phyloP scores from a whole-genome alignment of 2,888 invertebrate genomes.

The Amorpha juglandis region DNA sequence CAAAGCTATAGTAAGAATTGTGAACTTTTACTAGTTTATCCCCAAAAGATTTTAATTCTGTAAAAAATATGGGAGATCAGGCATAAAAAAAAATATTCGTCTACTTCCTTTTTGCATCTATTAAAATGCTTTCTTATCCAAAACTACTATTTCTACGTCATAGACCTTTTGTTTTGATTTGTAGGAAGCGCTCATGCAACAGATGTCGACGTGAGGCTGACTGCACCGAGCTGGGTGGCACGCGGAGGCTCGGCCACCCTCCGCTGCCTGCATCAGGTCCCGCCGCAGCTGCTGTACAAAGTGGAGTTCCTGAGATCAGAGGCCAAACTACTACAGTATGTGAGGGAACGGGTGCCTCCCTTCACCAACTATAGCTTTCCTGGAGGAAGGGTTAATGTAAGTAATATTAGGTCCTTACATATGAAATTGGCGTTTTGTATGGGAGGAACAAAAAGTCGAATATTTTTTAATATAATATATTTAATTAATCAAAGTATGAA shows the following conservation, averaged over 20 bases:
- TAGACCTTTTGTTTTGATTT: neutral
- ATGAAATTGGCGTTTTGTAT: too few relatives aligned
- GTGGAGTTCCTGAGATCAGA: conserved; percentile 85
- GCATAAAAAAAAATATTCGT: too few relatives aligned
- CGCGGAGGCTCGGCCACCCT: conserved; percentile 89
- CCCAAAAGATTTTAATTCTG: too few relatives aligned
- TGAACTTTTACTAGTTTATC: too few relatives aligned
- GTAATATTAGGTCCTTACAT: conserved; percentile 59
- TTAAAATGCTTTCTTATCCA: too few relatives aligned
- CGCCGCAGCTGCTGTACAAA: conserved; percentile 90
- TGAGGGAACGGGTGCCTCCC: conserved; percentile 90
- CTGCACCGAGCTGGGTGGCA: conserved; percentile 89
- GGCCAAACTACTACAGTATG: conserved; percentile 90
- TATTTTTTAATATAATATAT: too few relatives aligned
- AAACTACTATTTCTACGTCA: too few relatives aligned
- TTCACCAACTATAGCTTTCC: conserved; percentile 86
- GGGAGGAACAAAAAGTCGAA: too few relatives aligned
- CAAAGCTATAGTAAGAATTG: too few relatives aligned
- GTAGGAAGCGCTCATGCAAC: conserved; percentile 74
- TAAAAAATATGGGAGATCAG: too few relatives aligned
- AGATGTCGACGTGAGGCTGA: conserved; percentile 86
- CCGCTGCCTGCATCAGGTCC: conserved; percentile 90
- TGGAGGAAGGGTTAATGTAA: conserved; percentile 90
- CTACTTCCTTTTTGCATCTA: too few relatives aligned
- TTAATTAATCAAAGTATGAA: too few relatives aligned